phyloP scores from a whole-genome alignment of 2,797 vertebrate genomes.

The Anomalospiza imberbis region DNA sequence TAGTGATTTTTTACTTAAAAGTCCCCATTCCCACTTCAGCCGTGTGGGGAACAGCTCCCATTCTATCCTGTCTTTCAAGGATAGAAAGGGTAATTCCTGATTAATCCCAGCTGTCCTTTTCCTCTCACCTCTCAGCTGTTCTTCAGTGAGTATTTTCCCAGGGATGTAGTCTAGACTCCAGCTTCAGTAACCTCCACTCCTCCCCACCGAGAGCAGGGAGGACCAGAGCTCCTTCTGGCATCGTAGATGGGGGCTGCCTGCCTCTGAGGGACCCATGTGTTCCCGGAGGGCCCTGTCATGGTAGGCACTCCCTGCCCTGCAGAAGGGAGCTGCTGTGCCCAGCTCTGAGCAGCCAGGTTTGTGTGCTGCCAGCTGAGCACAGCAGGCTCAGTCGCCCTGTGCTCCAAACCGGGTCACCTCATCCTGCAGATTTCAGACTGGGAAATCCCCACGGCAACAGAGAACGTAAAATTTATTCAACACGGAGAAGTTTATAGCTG shows the following conservation, averaged over 20 bases:
- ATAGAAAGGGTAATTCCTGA: background rate
- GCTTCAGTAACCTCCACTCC: background rate
- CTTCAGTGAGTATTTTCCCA: background rate
- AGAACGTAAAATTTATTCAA: background rate
- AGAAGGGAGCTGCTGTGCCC: background rate
- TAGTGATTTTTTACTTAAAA: background rate
- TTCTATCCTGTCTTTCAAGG: background rate
- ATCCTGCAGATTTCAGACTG: background rate
- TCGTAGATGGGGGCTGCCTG: background rate
- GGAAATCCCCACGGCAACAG: background rate
- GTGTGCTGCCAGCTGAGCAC: background rate
- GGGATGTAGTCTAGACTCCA: background rate
- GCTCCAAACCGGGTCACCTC: background rate
- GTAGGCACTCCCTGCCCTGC: background rate
- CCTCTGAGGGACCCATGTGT: background rate
- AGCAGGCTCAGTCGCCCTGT: background rate
- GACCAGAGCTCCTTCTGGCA: background rate
- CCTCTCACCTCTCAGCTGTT: background rate
- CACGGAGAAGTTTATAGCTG: background rate
- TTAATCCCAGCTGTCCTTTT: background rate
- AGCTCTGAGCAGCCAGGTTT: background rate
- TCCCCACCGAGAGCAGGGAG: rapidly evolving
- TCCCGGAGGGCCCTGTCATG: background rate
- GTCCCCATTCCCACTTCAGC: background rate
- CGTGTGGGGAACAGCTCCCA: background rate